These are phyloP conservation scores for Saguinus midas DNA, from an alignment of 2,113 vertebrate genomes.

Conservation along the genomic window DNA sequence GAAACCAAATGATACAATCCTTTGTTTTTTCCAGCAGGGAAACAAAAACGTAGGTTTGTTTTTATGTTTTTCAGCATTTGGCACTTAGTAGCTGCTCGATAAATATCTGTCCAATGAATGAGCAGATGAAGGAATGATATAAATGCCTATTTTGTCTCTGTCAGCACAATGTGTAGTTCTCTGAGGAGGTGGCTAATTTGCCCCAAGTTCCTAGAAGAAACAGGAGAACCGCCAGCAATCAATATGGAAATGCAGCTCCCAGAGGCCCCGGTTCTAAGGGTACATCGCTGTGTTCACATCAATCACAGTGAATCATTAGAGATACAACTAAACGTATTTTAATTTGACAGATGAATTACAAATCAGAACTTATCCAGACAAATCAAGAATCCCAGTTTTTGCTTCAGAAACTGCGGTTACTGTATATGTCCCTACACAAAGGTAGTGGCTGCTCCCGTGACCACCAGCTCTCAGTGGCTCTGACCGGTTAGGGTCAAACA, in stretches of 20 bases:
- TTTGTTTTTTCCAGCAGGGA: not conserved
- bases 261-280: not conserved
- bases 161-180: not conserved
- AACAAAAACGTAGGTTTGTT: not conserved
- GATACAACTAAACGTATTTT: not conserved
- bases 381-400: not conserved
- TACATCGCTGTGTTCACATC: fast-evolving
- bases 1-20: not conserved
- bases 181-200: not conserved
- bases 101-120: not conserved
- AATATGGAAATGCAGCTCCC: not conserved
- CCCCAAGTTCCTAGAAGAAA: not conserved
- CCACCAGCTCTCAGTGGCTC: not conserved
- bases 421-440: not conserved
- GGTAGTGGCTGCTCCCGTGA: not conserved
- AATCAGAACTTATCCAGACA: not conserved
- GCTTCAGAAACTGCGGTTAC: not conserved
- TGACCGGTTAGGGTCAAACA: fast-evolving
- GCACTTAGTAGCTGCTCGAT: not conserved
- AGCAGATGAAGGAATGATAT: fast-evolving
- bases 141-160: no score
- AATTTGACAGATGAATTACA: not conserved
- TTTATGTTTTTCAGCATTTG: not conserved
- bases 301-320: not conserved
- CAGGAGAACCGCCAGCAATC: not conserved